A percentile compares a stretch with the other conserved stretches of the same genome.
These are phyloP conservation scores for Anser brachyrhynchus DNA, from an alignment of 2,113 vertebrate genomes.

Conservation along the genomic window DNA sequence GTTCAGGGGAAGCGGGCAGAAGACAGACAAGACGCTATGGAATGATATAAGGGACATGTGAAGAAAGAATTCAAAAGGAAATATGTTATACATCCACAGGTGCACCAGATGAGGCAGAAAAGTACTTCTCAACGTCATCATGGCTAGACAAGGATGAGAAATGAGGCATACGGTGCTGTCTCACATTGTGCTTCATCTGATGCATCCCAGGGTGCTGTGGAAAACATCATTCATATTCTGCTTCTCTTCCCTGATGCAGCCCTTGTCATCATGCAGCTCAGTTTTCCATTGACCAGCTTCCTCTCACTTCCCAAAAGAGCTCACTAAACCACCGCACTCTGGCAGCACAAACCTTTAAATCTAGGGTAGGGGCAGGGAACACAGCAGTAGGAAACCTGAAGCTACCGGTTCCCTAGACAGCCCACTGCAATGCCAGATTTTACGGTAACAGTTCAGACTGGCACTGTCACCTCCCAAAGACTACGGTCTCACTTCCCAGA, in stretches of 20 bases:
- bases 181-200: not conserved
- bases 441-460: not conserved
- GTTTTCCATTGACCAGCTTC: not conserved
- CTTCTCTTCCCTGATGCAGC: not conserved
- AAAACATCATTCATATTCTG: constrained; percentile 30
- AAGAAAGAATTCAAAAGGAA: not conserved
- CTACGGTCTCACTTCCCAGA: rapidly evolving
- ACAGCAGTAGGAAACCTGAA: not conserved
- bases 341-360: not conserved
- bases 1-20: not conserved
- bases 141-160: constrained; percentile 19
- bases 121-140: not conserved
- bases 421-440: not conserved
- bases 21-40: not conserved
- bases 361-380: not conserved
- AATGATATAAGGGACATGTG: not conserved
- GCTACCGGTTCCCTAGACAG: not conserved
- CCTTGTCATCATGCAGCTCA: constrained; percentile 1
- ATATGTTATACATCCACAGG: not conserved
- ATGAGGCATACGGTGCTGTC: constrained; percentile 1
- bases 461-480: not conserved
- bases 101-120: not conserved
- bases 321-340: not conserved
- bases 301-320: not conserved
- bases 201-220: not conserved